phyloP scores from a whole-genome alignment of 1,140 invertebrate species.

The Zaprionus ornatus region DNA sequence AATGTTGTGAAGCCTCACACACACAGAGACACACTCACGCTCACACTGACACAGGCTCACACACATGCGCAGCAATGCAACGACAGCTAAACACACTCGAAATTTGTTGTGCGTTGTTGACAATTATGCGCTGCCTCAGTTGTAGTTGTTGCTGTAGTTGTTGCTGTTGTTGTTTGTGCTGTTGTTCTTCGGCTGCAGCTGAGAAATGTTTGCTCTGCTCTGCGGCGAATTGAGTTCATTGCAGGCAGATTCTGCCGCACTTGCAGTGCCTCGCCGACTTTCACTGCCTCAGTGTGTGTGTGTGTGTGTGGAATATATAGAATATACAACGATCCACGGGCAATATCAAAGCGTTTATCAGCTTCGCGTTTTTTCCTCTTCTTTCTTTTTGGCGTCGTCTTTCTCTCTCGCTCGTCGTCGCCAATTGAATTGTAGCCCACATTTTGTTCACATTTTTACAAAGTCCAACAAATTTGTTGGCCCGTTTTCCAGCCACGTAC shows the following conservation, averaged over 20 bases:
- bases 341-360: conserved; percentile 52
- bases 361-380: conserved; percentile 28
- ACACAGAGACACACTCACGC: neutral
- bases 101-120: conserved; percentile 44
- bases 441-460: conserved; percentile 41
- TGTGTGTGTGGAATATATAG: conserved; percentile 6
- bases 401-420: conserved; percentile 5
- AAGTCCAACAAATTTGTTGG: conserved; percentile 33
- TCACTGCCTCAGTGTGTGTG: conserved; percentile 30
- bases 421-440: conserved; percentile 48
- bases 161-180: conserved; percentile 3
- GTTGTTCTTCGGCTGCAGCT: conserved; percentile 7
- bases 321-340: conserved; percentile 34
- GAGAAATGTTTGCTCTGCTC: conserved; percentile 39
- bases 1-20: conserved; percentile 21
- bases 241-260: conserved; percentile 27
- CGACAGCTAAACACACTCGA: conserved; percentile 5
- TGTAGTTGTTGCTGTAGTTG: neutral
- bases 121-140: conserved; percentile 27
- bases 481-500: conserved; percentile 19
- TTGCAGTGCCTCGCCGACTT: conserved; percentile 34
- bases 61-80: conserved; percentile 1
- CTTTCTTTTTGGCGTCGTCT: neutral
- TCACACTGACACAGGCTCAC: neutral
- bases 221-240: conserved; percentile 47